Percentiles rank a stretch among this genome's conserved stretches.
Conservation (phyloP, 2,113 vertebrate genomes). For the Eulemur macaco region DNA sequence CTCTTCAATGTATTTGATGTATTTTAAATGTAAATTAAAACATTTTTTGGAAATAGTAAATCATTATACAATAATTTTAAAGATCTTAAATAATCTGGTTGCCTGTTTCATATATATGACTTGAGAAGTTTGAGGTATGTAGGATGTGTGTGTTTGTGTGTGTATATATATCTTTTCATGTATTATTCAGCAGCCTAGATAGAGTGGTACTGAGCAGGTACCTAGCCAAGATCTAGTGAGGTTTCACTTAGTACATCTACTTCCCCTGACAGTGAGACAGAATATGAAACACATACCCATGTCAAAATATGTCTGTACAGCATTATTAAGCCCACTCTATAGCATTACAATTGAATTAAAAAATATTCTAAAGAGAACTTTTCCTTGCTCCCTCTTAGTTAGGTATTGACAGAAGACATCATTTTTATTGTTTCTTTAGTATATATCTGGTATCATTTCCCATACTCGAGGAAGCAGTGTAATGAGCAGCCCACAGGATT, state of each 20-base stretch:
- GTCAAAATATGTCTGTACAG: slow-evolving; percentile 10
- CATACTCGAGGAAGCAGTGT: background rate
- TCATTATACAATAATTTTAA: slow-evolving; percentile 3
- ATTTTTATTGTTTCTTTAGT: background rate
- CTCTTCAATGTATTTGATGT: slow-evolving; percentile 1
- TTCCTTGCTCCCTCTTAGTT: background rate
- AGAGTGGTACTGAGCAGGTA: slow-evolving; percentile 67
- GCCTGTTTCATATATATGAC: background rate
- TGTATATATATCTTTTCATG: background rate
- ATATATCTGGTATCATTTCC: background rate
- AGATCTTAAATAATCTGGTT: background rate
- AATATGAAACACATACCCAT: background rate
- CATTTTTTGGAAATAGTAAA: background rate
- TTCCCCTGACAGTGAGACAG: slow-evolving; percentile 50
- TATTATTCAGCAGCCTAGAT: slow-evolving; percentile 65
- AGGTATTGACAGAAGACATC: background rate
- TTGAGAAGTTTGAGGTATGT: background rate
- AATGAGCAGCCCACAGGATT: background rate
- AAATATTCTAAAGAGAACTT: background rate
- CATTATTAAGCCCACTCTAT: background rate
- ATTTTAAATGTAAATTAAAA: background rate
- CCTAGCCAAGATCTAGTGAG: slow-evolving; percentile 58
- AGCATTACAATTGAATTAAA: background rate
- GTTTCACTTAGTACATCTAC: slow-evolving; percentile 68
- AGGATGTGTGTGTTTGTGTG: background rate